Conservation (phyloP, 1,140 invertebrate genomes). For the Plodia interpunctella region DNA sequence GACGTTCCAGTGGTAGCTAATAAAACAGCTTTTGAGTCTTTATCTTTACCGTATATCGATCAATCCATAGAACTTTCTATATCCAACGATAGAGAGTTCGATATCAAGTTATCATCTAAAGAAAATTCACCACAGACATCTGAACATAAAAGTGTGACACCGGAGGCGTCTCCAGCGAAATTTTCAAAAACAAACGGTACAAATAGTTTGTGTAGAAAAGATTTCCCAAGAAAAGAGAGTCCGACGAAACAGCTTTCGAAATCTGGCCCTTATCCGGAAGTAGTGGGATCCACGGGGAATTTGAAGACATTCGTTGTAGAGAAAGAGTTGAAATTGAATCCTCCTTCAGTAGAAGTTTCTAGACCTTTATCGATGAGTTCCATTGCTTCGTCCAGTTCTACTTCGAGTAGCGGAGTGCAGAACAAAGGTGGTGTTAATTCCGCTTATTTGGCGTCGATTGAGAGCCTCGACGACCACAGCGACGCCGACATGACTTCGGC, state of each 20-base stretch:
- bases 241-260: conserved; percentile 49
- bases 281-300: conserved; percentile 60
- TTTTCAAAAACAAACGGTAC: conserved; percentile 51
- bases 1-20: conserved; percentile 61
- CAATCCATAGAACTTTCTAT: conserved; percentile 69
- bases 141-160: conserved; percentile 32
- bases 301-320: conserved; percentile 48
- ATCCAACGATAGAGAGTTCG: conserved; percentile 69
- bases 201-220: conserved; percentile 61
- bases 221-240: conserved; percentile 43
- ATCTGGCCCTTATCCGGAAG: conserved; percentile 56
- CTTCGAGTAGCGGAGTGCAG: conserved; percentile 79
- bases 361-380: conserved; percentile 89
- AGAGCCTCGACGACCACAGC: conserved; percentile 84
- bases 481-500: conserved; percentile 77
- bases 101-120: conserved; percentile 66
- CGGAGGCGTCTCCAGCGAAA: conserved; percentile 49
- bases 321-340: conserved; percentile 57
- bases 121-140: conserved; percentile 51
- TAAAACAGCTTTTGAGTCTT: conserved; percentile 64
- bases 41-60: conserved; percentile 66
- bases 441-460: conserved; percentile 87
- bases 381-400: conserved; percentile 88
- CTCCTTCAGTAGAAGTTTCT: conserved; percentile 54
- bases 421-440: conserved; percentile 77